These are phyloP conservation scores for Strigamia transsilvanica DNA, from an alignment of 2,888 invertebrate genomes.

Conservation along the genomic window DNA sequence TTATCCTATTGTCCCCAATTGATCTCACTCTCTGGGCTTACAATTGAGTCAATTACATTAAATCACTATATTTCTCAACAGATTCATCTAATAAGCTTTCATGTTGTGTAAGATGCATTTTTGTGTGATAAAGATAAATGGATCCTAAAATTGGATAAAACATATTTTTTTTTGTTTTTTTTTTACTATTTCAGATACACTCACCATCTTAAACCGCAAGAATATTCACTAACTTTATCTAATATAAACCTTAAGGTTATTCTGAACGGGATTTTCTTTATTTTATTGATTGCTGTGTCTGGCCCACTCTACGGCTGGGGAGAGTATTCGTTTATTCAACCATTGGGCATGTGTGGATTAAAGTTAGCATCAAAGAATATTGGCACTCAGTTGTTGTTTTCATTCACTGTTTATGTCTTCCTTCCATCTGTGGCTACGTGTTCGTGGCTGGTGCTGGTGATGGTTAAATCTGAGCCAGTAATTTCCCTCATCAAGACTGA, in stretches of 20 bases:
- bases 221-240: slow-evolving; percentile 55
- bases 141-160: too few relatives aligned
- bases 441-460: not conserved
- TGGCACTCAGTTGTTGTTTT: not conserved
- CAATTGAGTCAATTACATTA: not conserved
- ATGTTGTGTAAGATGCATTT: not conserved
- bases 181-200: slow-evolving; percentile 52
- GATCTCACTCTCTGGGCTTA: too few relatives aligned
- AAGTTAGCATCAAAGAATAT: not conserved
- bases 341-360: slow-evolving; percentile 9
- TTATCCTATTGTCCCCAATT: too few relatives aligned
- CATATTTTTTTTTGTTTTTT: not conserved
- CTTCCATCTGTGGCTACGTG: not conserved
- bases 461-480: slow-evolving; percentile 5
- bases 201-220: slow-evolving; percentile 55
- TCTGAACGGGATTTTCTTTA: slow-evolving; percentile 54
- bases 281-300: slow-evolving; percentile 55
- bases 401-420: slow-evolving; percentile 6
- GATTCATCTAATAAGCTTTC: too few relatives aligned
- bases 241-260: slow-evolving; percentile 55
- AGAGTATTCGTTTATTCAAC: slow-evolving; percentile 42
- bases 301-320: slow-evolving; percentile 57
- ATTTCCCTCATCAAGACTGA: not conserved
- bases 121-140: too few relatives aligned
- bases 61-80: too few relatives aligned